phyloP scores from a whole-genome alignment of 2,888 invertebrate species.

The Torymus auratus region DNA sequence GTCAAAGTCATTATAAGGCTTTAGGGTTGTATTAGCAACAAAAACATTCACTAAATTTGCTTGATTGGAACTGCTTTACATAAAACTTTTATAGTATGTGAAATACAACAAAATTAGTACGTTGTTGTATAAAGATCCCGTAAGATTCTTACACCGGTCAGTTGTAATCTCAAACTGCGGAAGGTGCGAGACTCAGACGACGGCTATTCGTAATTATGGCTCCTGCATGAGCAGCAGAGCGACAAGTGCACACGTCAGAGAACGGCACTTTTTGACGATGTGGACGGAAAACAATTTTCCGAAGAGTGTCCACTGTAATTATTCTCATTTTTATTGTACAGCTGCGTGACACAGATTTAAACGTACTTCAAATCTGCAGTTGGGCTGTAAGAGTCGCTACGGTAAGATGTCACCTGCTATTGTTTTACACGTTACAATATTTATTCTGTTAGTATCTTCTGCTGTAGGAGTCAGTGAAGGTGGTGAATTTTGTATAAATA shows the following conservation, averaged over 20 bases:
- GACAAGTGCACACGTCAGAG: slow-evolving; percentile 27
- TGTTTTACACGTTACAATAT: slow-evolving; percentile 6
- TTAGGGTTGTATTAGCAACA: not conserved
- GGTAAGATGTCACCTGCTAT: slow-evolving; percentile 43
- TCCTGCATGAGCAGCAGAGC: slow-evolving; percentile 63
- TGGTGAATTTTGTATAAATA: not conserved
- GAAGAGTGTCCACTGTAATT: slow-evolving; percentile 23
- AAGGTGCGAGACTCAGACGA: slow-evolving; percentile 8
- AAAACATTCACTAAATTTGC: no score
- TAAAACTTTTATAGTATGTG: no score
- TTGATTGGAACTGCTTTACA: no score
- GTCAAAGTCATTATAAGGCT: slow-evolving; percentile 5
- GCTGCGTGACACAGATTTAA: slow-evolving; percentile 1
- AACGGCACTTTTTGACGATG: slow-evolving; percentile 35
- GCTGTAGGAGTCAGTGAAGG: slow-evolving; percentile 29
- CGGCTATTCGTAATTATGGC: slow-evolving; percentile 44
- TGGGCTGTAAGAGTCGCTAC: not conserved
- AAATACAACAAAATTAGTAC: no score
- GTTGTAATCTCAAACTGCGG: not conserved
- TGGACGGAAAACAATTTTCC: slow-evolving; percentile 41
- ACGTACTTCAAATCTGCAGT: slow-evolving; percentile 20
- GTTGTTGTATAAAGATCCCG: not conserved
- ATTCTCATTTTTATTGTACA: slow-evolving; percentile 33
- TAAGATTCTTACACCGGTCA: not conserved
- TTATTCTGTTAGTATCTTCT: slow-evolving; percentile 10